These are phyloP conservation scores for Idaea straminata DNA, from an alignment of 2,888 invertebrate genomes.

Conservation along the genomic window DNA sequence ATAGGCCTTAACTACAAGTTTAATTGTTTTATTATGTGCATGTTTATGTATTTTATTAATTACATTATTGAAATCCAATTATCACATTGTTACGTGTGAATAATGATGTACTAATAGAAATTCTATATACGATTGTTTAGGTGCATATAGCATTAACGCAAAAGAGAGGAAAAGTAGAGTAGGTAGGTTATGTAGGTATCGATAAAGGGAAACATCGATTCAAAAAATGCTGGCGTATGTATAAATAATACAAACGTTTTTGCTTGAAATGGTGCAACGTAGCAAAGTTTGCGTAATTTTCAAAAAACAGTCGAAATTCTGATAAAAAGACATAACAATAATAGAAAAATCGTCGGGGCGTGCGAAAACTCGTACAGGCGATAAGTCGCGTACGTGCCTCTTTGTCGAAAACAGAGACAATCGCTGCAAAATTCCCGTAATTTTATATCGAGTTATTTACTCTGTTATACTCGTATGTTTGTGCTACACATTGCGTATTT, in stretches of 20 bases:
- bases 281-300: constrained; percentile 1
- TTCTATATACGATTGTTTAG: too few species aligned
- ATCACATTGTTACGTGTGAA: neutral
- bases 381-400: constrained; percentile 63
- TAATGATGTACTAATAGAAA: neutral
- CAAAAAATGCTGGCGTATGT: neutral
- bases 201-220: too few species aligned
- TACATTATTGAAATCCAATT: neutral
- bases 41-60: neutral
- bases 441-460: constrained; percentile 66
- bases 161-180: too few species aligned
- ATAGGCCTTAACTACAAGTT: neutral
- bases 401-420: constrained; percentile 54
- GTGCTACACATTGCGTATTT: constrained; percentile 70
- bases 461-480: constrained; percentile 65
- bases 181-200: too few species aligned
- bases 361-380: constrained; percentile 46
- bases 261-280: neutral
- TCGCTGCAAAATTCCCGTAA: constrained; percentile 61
- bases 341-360: constrained; percentile 39
- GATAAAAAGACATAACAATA: constrained; percentile 40
- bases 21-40: neutral
- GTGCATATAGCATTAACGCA: too few species aligned
- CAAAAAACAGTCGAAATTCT: constrained; percentile 24
- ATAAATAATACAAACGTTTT: neutral